Evolutionary conservation across 2,113 vertebrate species (phyloP), one percentile per base, ranked within the genome.

Genomic region (Xiphophorus hellerii): DNA sequence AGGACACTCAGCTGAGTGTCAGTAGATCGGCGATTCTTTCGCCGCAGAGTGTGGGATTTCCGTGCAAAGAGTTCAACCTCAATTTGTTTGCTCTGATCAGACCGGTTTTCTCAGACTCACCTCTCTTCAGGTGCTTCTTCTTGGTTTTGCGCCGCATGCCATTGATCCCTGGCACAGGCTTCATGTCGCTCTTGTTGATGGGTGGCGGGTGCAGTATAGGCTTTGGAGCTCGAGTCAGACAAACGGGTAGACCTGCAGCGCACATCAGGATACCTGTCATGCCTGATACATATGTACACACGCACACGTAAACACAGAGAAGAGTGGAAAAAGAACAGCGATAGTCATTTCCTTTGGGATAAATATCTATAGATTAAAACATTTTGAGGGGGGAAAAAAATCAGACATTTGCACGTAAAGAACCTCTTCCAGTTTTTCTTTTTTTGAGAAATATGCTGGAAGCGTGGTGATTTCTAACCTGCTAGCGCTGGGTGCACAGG

Each of bases 181-280:
- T 98, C 90, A 99, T 96, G 86, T 99, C 98, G 0, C 96, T 97
- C 94, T 98, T 99, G 91, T 94, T 98, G 93, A 99, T 95, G 1
- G 96, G 96, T 0, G 98, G 97, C 0, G 98, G 98, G 90, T 98
- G 97, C 84, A 99, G 94, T 71, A 99, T 95, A 78, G 97, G 97
- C 69, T 97, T 98, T 37, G 98, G 98, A 27, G 97, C 96, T 0
- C 98, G 95, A 3, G 98, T 98, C 91, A 98, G 93, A 84, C 97
- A 98, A 81, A 99, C 97, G 0, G 97, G 98, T 84, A 99, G 93
- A 74, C 97, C 98, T 0, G 97, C 97, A 0, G 97, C 98, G 17
- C 97, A 98, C 94, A 99, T 95, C 87, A 99, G 93, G 91, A 99
- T 98, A 77, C 98, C 97, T 0, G 97, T 99, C 96, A 99, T 99